Evolutionary conservation across 2,888 invertebrate genomes (phyloP).

Genomic region (Hydriomena furcata): DNA sequence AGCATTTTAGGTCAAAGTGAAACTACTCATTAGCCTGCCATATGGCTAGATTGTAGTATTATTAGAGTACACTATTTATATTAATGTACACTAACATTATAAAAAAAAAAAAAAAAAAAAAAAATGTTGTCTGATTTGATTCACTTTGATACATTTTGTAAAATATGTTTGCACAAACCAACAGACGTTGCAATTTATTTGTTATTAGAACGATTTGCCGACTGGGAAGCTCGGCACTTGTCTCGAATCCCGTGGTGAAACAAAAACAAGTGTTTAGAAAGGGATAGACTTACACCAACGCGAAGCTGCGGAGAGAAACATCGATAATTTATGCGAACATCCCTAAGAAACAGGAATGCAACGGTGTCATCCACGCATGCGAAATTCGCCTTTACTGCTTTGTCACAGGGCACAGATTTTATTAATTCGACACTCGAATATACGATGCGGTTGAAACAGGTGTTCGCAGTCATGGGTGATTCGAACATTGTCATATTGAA

Average conservation of each 20-base stretch:
- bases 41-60: too few species aligned
- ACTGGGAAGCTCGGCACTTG: constrained; percentile 61
- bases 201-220: constrained; percentile 44
- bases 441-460: constrained; percentile 78
- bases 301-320: constrained; percentile 68
- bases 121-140: too few species aligned
- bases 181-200: constrained; percentile 43
- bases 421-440: constrained; percentile 44
- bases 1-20: too few species aligned
- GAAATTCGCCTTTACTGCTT: constrained; percentile 39
- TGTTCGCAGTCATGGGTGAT: constrained; percentile 70
- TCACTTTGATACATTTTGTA: not conserved
- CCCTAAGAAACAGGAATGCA: constrained; percentile 79
- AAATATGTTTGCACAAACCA: constrained; percentile 34
- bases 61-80: too few species aligned
- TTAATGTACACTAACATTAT: too few species aligned
- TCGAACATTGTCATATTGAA: constrained; percentile 19
- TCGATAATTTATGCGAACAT: constrained; percentile 83
- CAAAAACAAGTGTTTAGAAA: constrained; percentile 76
- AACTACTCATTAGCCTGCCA: too few species aligned
- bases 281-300: constrained; percentile 63
- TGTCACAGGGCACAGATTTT: constrained; percentile 35
- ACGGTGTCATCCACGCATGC: constrained; percentile 28
- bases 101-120: too few species aligned
- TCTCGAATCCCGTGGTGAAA: constrained; percentile 60